Evolutionary conservation across 2,888 invertebrate species (phyloP).

Genomic region (Lamproptera curius): DNA sequence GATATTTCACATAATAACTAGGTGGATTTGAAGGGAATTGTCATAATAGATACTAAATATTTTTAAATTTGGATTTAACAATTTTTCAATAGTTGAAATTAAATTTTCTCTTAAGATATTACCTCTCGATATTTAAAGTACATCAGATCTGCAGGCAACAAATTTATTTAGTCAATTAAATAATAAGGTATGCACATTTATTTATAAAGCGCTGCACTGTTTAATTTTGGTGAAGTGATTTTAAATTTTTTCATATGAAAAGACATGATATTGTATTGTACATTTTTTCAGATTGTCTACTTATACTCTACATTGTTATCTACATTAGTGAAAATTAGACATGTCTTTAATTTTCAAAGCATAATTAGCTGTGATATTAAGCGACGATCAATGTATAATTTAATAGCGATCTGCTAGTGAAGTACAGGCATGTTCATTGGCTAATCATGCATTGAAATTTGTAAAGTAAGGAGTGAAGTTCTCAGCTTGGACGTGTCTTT

Average conservation of each 20-base stretch:
- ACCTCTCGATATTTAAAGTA: conserved; percentile 78
- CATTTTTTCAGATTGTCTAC: conserved; percentile 78
- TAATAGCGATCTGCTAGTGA: conserved; percentile 74
- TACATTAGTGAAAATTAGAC: conserved; percentile 78
- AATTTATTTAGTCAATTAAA: conserved; percentile 80
- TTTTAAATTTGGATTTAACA: conserved; percentile 75
- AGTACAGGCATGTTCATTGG: conserved; percentile 76
- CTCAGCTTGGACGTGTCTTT: conserved; percentile 76
- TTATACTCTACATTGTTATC: conserved; percentile 78
- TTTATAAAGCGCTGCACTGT: conserved; percentile 79
- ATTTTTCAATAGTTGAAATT: conserved; percentile 77
- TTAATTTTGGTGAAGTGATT: conserved; percentile 77
- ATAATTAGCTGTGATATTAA: conserved; percentile 79
- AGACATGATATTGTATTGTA: conserved; percentile 79
- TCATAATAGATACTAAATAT: conserved; percentile 72
- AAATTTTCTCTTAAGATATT: conserved; percentile 78
- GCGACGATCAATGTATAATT: conserved; percentile 75
- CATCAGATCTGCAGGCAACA: conserved; percentile 79
- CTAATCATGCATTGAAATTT: conserved; percentile 79
- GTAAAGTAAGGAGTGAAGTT: conserved; percentile 70
- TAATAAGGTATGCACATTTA: conserved; percentile 79
- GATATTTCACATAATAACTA: conserved; percentile 72
- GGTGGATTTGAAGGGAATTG: conserved; percentile 78
- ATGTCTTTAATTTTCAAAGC: conserved; percentile 78
- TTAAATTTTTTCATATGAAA: conserved; percentile 76